Conservation (phyloP, 2,888 invertebrate genomes). For the Dryobota labecula region DNA sequence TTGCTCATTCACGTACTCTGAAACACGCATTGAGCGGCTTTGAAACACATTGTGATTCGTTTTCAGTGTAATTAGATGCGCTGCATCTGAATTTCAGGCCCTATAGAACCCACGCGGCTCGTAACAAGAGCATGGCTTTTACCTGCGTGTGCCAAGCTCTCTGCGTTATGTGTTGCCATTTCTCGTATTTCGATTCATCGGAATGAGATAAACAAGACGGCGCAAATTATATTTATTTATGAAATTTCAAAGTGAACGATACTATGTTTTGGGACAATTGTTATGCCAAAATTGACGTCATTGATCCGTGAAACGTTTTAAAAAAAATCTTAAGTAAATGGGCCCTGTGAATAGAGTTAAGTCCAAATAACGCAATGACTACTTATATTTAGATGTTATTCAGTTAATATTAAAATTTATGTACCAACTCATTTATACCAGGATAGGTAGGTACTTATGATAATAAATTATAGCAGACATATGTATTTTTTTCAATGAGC, state of each 20-base stretch:
- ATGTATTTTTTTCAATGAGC: conserved; percentile 29
- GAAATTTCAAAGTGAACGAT: not conserved
- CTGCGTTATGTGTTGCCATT: not conserved
- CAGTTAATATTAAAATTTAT: not conserved
- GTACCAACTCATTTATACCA: not conserved
- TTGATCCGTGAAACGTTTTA: not conserved
- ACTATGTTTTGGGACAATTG: not conserved
- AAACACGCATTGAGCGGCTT: conserved; percentile 1
- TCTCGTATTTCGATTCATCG: not conserved
- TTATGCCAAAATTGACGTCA: not conserved
- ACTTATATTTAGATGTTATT: not conserved
- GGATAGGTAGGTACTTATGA: conserved; percentile 28
- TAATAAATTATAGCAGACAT: conserved; percentile 38
- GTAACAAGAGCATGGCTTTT: not conserved
- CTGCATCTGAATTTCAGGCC: not conserved
- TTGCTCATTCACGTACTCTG: not conserved
- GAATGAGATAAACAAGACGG: not conserved
- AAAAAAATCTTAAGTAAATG: not conserved
- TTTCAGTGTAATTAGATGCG: not conserved
- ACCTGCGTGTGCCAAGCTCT: not conserved
- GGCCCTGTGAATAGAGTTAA: too few relatives aligned
- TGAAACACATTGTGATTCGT: conserved; percentile 10
- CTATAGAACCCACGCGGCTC: not conserved
- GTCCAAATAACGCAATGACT: not conserved
- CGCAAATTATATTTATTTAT: not conserved